A percentile compares a stretch with the other conserved stretches of the same genome.
phyloP scores from a whole-genome alignment of 2,888 invertebrate genomes.

The Cosmia trapezina region DNA sequence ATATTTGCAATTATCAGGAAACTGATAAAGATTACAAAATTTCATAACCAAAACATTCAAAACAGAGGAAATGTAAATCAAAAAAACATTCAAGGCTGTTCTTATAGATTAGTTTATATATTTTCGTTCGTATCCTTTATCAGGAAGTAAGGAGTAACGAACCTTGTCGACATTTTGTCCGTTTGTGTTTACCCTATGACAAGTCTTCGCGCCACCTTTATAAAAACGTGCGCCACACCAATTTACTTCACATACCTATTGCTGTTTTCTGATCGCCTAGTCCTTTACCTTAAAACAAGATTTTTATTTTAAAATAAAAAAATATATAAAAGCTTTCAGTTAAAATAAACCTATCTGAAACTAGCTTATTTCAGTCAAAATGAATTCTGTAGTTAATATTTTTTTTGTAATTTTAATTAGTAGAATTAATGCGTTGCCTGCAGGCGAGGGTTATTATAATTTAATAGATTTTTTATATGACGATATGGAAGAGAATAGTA shows the following conservation, averaged over 20 bases:
- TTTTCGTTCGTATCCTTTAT: constrained; percentile 82
- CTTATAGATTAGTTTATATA: constrained; percentile 84
- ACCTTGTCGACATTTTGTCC: constrained; percentile 74
- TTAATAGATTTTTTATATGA: constrained; percentile 67
- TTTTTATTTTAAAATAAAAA: constrained; percentile 22
- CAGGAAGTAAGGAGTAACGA: constrained; percentile 84
- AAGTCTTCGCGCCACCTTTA: constrained; percentile 75
- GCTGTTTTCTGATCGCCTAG: constrained; percentile 76
- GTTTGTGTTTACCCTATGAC: constrained; percentile 81
- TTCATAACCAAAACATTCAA: constrained; percentile 45
- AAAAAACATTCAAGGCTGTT: constrained; percentile 74
- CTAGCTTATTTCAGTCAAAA: constrained; percentile 24
- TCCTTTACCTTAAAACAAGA: constrained; percentile 62
- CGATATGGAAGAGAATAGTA: constrained; percentile 70
- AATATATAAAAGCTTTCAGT: background rate
- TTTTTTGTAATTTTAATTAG: constrained; percentile 45
- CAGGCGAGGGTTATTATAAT: constrained; percentile 70
- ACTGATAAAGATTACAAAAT: constrained; percentile 38
- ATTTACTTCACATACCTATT: constrained; percentile 73
- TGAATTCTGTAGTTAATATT: constrained; percentile 44
- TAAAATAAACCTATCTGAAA: background rate
- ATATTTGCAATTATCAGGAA: constrained; percentile 22
- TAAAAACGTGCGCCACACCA: constrained; percentile 76
- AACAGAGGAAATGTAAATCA: constrained; percentile 69
- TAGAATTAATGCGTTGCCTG: constrained; percentile 65